Base-by-base conservation (phyloP, 2,888 invertebrate species). In the Melanostoma scalare region DNA sequence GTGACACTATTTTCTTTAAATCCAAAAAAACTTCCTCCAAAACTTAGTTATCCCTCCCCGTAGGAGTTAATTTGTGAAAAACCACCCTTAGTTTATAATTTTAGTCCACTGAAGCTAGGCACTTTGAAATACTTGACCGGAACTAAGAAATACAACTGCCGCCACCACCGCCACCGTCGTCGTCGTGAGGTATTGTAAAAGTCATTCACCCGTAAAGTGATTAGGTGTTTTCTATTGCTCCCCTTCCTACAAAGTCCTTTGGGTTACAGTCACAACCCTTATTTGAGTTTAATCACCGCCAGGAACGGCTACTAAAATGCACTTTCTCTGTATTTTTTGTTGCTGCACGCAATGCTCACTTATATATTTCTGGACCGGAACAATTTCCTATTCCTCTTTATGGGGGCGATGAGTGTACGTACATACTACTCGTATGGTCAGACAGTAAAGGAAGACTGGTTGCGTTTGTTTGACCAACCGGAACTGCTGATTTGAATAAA, bases 1-100 rank as follows among this genome's bases (percentile, higher is more conserved):
- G 50, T 73, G 60, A 86, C 52, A 85, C 20, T 20, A 85, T 86
- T 89, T 85, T 86, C 85, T 82, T 79, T 74, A 77, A 81, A 55
- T 74, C 80, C 75, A 69, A 72, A 61, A 87, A 85, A 88, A 10
- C n/a, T n/a, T 86, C 20, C 20, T 20, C 20, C 20, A 20, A 20
- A 20, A 20, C 20, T 20, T 20, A 20, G 20, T 20, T 20, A 20
- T 20, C 20, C 88, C 86, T 87, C 87, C 87, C 87, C 86, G 85
- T 81, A 80, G 85, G 80, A 86, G 84, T 61, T 58, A 58, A 53
- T 55, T 67, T 71, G 9, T 58, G 10, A 4, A 20, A 31, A 68
- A 10, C 50, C 42, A 68, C 56, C 40, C 55, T 2, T 0, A n/a
- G 2, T 31, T 6, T 50, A 9, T 6, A 48, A 35, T 38, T 36